A percentile compares a stretch with the other conserved stretches of the same genome.
Conservation (phyloP, 1,140 invertebrate genomes). For the Heliothis subflexa region DNA sequence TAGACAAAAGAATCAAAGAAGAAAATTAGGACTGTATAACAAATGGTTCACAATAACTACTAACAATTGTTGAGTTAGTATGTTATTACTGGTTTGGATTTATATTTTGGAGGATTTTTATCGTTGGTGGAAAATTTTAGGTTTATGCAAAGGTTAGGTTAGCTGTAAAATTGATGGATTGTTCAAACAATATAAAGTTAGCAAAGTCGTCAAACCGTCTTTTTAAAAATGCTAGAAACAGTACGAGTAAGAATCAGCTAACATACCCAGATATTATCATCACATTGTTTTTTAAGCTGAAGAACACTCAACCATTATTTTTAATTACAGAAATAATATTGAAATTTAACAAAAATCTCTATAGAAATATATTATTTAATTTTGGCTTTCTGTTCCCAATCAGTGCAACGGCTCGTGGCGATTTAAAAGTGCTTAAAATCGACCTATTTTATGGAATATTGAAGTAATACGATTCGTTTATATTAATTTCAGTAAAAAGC, state of each 20-base stretch:
- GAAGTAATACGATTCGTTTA: constrained; percentile 2
- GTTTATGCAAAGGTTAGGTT: too few relatives aligned
- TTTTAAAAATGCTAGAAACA: too few relatives aligned
- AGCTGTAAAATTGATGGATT: too few relatives aligned
- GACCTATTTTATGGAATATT: constrained; percentile 21
- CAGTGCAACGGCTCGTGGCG: background rate
- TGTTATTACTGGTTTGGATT: constrained; percentile 30
- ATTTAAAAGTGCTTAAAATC: background rate
- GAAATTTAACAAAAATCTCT: too few relatives aligned
- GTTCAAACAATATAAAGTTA: too few relatives aligned
- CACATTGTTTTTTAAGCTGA: too few relatives aligned
- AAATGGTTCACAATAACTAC: constrained; percentile 40
- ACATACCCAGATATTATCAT: too few relatives aligned
- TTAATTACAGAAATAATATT: too few relatives aligned
- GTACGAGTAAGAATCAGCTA: too few relatives aligned
- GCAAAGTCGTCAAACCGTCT: too few relatives aligned
- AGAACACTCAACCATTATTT: too few relatives aligned
- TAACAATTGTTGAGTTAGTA: constrained; percentile 1
- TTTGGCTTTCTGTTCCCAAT: background rate
- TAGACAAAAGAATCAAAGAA: constrained; percentile 67
- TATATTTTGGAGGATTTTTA: constrained; percentile 5
- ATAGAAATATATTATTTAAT: constrained; percentile 10
- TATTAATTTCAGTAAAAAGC: background rate
- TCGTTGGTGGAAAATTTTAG: background rate
- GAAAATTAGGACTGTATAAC: constrained; percentile 67